A percentile compares a stretch with the other conserved stretches of the same genome.
Evolutionary conservation across 2,888 invertebrate species (phyloP).

Genomic region (Agriopis marginaria): DNA sequence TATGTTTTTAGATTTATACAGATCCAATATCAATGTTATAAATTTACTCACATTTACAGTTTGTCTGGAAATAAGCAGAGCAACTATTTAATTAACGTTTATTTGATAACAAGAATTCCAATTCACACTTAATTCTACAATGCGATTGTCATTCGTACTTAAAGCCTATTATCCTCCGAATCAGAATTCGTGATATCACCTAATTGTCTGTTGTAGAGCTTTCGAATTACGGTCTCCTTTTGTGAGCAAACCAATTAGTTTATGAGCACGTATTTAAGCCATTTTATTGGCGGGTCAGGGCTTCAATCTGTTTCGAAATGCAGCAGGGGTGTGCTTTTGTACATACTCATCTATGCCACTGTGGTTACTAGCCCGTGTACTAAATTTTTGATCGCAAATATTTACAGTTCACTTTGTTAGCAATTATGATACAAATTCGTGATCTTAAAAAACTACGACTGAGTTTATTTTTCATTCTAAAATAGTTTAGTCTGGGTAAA

Average conservation of each 20-base stretch:
- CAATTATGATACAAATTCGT: not conserved
- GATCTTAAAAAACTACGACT: not conserved
- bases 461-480: constrained; percentile 1
- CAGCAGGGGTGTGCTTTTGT: constrained; percentile 34
- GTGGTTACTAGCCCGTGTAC: not conserved
- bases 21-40: not conserved
- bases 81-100: constrained; percentile 30
- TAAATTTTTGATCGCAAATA: not conserved
- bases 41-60: constrained; percentile 8
- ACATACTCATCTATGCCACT: not conserved
- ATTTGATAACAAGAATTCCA: constrained; percentile 24
- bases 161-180: constrained; percentile 32
- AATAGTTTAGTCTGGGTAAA: not conserved
- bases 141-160: constrained; percentile 28
- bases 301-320: constrained; percentile 54
- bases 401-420: not conserved
- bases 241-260: constrained; percentile 34
- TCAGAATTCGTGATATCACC: constrained; percentile 35
- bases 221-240: constrained; percentile 34
- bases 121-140: constrained; percentile 32
- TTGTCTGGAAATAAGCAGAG: constrained; percentile 11
- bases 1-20: not conserved
- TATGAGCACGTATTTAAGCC: constrained; percentile 33
- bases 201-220: constrained; percentile 35
- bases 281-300: constrained; percentile 11